A percentile compares a stretch with the other conserved stretches of the same genome.
phyloP scores from a whole-genome alignment of 2,888 invertebrate species.

The Acrobeloides nanus region DNA sequence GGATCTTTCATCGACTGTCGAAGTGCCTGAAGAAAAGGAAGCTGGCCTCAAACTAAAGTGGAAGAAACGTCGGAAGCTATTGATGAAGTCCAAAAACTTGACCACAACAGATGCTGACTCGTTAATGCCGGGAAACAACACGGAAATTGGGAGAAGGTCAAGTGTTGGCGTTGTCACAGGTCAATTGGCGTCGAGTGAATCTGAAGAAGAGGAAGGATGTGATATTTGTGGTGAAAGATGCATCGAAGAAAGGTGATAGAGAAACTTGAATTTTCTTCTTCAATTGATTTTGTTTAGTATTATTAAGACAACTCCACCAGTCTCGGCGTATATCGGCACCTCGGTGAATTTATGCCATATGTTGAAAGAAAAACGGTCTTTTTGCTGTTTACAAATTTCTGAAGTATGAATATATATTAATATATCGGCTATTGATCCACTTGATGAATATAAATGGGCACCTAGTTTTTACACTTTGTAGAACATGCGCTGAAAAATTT shows the following conservation, averaged over 20 bases:
- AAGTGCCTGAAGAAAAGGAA: too few relatives aligned
- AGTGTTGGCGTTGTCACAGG: too few relatives aligned
- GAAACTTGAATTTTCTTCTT: background rate
- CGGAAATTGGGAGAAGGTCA: conserved; percentile 1
- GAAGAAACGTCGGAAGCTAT: conserved; percentile 25
- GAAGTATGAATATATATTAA: too few relatives aligned
- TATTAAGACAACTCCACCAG: conserved; percentile 89
- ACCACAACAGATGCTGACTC: conserved; percentile 13
- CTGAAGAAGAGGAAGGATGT: conserved; percentile 10
- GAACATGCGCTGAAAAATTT: too few relatives aligned
- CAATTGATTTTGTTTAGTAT: conserved; percentile 63
- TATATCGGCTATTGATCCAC: too few relatives aligned
- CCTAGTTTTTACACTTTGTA: too few relatives aligned
- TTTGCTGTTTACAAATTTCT: conserved; percentile 82
- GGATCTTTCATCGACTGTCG: too few relatives aligned
- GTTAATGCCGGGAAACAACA: conserved; percentile 1
- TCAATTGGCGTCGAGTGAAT: conserved; percentile 1
- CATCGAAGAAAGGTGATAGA: conserved; percentile 16
- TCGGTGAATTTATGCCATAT: conserved; percentile 95
- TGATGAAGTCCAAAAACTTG: conserved; percentile 20
- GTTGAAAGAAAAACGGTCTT: conserved; percentile 84
- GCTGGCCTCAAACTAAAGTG: conserved; percentile 19
- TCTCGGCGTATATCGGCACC: conserved; percentile 93
- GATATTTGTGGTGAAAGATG: conserved; percentile 9
- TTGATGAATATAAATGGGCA: too few relatives aligned